Evolutionary conservation across 2,888 invertebrate species (phyloP).

Genomic region (Orthosia gothica): DNA sequence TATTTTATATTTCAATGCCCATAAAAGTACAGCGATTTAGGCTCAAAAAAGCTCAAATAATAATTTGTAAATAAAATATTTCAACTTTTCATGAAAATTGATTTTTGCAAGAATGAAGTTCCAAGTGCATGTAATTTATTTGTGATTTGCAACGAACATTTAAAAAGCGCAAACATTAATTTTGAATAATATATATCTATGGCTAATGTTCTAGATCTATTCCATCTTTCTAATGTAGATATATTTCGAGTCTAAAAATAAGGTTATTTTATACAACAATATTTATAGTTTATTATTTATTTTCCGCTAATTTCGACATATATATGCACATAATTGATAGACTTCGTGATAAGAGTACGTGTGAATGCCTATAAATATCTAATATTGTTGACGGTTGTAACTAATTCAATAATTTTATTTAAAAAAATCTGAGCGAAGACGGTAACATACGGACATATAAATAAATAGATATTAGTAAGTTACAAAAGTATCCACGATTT

Average conservation of each 20-base stretch:
- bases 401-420: constrained; percentile 13
- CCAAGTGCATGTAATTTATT: constrained; percentile 55
- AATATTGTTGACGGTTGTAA: constrained; percentile 78
- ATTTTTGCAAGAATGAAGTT: constrained; percentile 29
- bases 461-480: constrained; percentile 12
- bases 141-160: constrained; percentile 75
- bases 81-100: background rate
- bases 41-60: constrained; percentile 55
- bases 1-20: constrained; percentile 46
- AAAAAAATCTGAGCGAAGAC: constrained; percentile 24
- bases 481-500: constrained; percentile 39
- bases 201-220: constrained; percentile 66
- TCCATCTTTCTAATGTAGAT: constrained; percentile 80
- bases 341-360: constrained; percentile 37
- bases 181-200: constrained; percentile 55
- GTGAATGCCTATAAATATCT: constrained; percentile 73
- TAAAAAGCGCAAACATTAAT: constrained; percentile 75
- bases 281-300: constrained; percentile 54
- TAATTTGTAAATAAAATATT: constrained; percentile 13
- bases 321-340: constrained; percentile 46
- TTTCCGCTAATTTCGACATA: constrained; percentile 34
- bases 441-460: constrained; percentile 19
- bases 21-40: constrained; percentile 37
- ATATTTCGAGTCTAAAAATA: constrained; percentile 87
- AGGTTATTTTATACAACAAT: constrained; percentile 80